A percentile compares a stretch with the other conserved stretches of the same genome.
These are phyloP conservation scores for Manduca sexta DNA, from an alignment of 1,140 invertebrate species.

Conservation along the genomic window DNA sequence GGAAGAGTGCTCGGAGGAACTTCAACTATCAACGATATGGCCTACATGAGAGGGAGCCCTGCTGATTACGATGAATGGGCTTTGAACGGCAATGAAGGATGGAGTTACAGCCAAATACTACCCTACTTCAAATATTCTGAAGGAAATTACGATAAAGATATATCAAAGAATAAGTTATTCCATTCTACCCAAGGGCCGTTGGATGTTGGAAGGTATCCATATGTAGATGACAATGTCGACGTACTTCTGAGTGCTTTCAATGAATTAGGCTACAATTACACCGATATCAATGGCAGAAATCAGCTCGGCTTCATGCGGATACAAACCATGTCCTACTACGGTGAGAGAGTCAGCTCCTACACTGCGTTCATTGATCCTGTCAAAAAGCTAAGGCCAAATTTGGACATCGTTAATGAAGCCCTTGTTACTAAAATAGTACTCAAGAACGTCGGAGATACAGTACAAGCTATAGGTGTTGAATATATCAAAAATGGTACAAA, in stretches of 20 bases:
- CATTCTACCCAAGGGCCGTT: constrained; percentile 60
- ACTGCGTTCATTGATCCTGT: constrained; percentile 57
- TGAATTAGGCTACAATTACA: constrained; percentile 61
- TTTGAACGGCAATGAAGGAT: constrained; percentile 71
- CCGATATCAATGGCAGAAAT: constrained; percentile 67
- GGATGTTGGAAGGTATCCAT: constrained; percentile 57
- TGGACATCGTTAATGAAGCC: constrained; percentile 78
- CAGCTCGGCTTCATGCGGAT: constrained; percentile 71
- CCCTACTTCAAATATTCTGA: constrained; percentile 79
- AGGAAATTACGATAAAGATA: constrained; percentile 64
- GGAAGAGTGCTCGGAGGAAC: constrained; percentile 85
- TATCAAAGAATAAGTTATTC: constrained; percentile 55
- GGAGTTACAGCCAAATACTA: constrained; percentile 81
- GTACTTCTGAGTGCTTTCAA: constrained; percentile 65
- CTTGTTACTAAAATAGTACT: constrained; percentile 71
- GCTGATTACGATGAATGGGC: constrained; percentile 83
- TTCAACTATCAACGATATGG: constrained; percentile 87
- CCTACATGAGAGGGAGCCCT: constrained; percentile 82
- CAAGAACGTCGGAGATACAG: constrained; percentile 28
- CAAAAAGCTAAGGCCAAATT: constrained; percentile 75
- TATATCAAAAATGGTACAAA: constrained; percentile 56
- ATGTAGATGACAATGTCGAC: constrained; percentile 59
- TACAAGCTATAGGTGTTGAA: constrained; percentile 51
- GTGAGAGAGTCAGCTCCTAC: constrained; percentile 63
- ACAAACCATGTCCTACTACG: constrained; percentile 63